These are phyloP conservation scores for Stichopus chloronotus DNA, from an alignment of 35 echinoderm and acorn worm species.

Conservation along the genomic window DNA sequence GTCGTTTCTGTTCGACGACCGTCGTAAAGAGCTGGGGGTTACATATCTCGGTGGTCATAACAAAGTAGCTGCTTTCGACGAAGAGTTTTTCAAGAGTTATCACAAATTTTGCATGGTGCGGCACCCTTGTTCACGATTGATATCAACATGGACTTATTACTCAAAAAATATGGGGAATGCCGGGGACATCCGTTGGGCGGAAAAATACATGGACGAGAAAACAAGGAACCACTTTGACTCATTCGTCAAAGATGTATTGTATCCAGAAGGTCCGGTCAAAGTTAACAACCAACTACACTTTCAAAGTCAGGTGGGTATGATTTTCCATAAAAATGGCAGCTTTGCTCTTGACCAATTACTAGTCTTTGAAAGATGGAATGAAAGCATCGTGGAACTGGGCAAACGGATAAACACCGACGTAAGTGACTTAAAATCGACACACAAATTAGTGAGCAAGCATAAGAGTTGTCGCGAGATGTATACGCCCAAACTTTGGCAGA, in stretches of 20 bases:
- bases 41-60: constrained; percentile 14
- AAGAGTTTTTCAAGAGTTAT: background rate
- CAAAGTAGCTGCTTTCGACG: background rate
- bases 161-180: background rate
- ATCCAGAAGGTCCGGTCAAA: background rate
- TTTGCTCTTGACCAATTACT: constrained; percentile 10
- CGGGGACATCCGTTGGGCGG: background rate
- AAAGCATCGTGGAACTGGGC: constrained; percentile 9
- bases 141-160: constrained; percentile 19
- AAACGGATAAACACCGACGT: background rate
- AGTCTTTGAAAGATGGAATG: constrained; percentile 50
- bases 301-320: constrained; percentile 25
- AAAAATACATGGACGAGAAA: background rate
- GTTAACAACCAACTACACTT: background rate
- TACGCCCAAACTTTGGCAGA: background rate
- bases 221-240: background rate
- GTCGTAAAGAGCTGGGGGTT: background rate
- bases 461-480: constrained; percentile 5
- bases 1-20: background rate
- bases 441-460: background rate
- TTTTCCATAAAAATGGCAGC: background rate
- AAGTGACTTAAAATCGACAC: background rate
- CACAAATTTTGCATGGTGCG: constrained; percentile 1
- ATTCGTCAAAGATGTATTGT: background rate
- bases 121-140: background rate